These are phyloP conservation scores for Chondrosia reniformis DNA, from an alignment of 37 sponge, comb jelly and placozoan species.

Conservation along the genomic window DNA sequence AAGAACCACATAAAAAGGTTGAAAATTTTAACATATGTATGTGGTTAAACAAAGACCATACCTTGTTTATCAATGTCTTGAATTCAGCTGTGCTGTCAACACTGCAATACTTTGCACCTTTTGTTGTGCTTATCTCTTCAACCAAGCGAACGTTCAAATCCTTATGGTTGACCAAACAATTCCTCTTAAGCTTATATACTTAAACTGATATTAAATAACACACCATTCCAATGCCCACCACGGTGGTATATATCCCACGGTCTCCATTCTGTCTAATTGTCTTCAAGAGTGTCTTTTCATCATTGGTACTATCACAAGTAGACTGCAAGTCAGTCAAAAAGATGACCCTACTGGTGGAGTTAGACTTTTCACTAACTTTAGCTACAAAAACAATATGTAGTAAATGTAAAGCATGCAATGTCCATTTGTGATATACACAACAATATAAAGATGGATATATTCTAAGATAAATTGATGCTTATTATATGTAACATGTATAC, in stretches of 20 bases:
- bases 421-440: no score
- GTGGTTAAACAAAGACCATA: no score
- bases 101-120: slow-evolving; percentile 42
- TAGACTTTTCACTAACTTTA: no score
- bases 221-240: slow-evolving; percentile 65
- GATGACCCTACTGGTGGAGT: slow-evolving; percentile 35
- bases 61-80: slow-evolving; percentile 32
- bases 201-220: not conserved
- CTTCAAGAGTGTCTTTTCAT: slow-evolving; percentile 38
- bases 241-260: slow-evolving; percentile 42
- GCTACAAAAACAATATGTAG: not conserved
- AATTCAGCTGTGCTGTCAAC: slow-evolving; percentile 37
- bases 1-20: not conserved
- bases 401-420: no score
- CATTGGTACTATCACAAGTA: slow-evolving; percentile 37
- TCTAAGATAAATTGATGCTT: no score
- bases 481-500: no score
- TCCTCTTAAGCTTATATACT: not conserved
- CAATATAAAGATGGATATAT: no score
- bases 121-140: slow-evolving; percentile 34
- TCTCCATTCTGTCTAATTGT: slow-evolving; percentile 30
- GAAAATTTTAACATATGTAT: not conserved
- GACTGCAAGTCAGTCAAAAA: slow-evolving; percentile 52
- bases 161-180: not conserved
- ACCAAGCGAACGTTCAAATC: slow-evolving; percentile 49